Evolutionary conservation across 2,797 vertebrate genomes (phyloP).

Genomic region (Podarcis lilfordi): DNA sequence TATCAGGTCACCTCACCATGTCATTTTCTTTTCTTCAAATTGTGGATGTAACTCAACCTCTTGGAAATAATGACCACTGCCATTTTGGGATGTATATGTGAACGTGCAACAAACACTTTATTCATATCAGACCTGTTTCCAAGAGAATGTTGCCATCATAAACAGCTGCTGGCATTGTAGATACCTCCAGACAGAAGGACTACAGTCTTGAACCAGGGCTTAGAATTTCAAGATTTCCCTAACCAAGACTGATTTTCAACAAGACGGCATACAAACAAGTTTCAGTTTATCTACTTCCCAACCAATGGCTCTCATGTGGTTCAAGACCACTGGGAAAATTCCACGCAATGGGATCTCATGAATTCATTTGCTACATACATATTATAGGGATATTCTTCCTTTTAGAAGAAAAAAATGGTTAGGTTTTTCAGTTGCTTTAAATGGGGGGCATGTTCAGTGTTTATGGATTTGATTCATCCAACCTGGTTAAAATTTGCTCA

Average conservation of each 20-base stretch:
- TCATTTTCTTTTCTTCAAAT: constrained; percentile 1
- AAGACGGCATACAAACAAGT: not conserved
- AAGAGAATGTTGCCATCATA: not conserved
- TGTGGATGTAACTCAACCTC: not conserved
- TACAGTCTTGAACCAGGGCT: not conserved
- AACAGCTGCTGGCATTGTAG: not conserved
- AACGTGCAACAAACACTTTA: not conserved
- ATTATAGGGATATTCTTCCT: not conserved
- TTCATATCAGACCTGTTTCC: not conserved
- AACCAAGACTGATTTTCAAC: not conserved
- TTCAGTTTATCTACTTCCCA: not conserved
- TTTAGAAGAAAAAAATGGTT: not conserved
- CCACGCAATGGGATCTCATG: not conserved
- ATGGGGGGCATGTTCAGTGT: constrained; percentile 35
- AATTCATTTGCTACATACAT: not conserved
- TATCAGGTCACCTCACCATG: not conserved
- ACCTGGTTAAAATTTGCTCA: not conserved
- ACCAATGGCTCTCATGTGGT: not conserved
- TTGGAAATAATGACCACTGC: not conserved
- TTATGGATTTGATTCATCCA: constrained; percentile 40
- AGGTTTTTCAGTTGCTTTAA: constrained; percentile 23
- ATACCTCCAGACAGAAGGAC: not conserved
- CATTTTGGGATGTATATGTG: not conserved
- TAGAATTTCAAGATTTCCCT: not conserved
- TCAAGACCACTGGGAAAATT: not conserved